Percentiles rank a stretch among this genome's conserved stretches.
phyloP scores from a whole-genome alignment of 2,888 invertebrate species.

The Acanthosepion pharaonis region DNA sequence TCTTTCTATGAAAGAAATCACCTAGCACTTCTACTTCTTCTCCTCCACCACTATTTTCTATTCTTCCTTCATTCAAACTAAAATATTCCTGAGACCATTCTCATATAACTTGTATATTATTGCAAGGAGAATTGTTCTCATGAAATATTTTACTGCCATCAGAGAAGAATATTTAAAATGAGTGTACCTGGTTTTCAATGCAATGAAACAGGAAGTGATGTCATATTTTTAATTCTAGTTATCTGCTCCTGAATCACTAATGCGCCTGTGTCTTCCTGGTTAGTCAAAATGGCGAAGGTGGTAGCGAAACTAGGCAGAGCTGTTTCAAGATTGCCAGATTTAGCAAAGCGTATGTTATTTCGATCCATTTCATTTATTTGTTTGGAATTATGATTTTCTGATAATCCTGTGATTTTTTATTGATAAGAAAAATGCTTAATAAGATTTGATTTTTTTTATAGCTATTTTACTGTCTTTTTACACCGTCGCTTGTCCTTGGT shows the following conservation, averaged over 20 bases:
- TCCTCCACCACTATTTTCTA: no score
- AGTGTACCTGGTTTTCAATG: neutral
- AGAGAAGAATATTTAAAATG: no score
- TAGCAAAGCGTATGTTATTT: neutral
- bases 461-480: neutral
- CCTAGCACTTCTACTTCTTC: no score
- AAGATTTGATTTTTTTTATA: neutral
- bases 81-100: no score
- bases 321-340: constrained; percentile 2
- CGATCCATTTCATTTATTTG: no score
- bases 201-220: constrained; percentile 10
- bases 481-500: neutral
- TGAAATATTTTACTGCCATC: no score
- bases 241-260: neutral
- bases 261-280: constrained; percentile 38
- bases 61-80: no score
- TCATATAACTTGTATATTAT: no score
- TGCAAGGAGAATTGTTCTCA: no score
- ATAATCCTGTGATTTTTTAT: neutral
- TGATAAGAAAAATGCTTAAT: neutral
- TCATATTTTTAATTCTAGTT: neutral
- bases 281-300: constrained; percentile 47
- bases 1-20: no score
- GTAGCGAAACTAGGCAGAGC: constrained; percentile 24
- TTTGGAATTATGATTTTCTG: neutral